Percentiles rank a stretch among this genome's conserved stretches.
Evolutionary conservation across 1,140 invertebrate species (phyloP).

Genomic region (Apis cerana): DNA sequence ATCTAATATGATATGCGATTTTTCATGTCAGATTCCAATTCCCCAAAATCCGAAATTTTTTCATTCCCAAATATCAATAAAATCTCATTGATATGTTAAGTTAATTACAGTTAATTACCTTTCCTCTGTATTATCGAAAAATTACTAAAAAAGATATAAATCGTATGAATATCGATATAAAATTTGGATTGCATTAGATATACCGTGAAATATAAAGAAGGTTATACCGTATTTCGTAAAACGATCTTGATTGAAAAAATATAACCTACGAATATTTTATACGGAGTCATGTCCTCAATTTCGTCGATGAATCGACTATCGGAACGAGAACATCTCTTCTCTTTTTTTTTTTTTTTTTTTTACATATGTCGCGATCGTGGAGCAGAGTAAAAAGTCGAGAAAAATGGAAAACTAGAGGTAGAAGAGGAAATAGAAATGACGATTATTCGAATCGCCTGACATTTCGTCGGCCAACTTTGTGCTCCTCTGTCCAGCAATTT

Average conservation of each 20-base stretch:
- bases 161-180: too few relatives aligned
- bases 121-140: too few relatives aligned
- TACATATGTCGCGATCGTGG: neutral
- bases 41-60: too few relatives aligned
- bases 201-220: too few relatives aligned
- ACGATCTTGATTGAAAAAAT: neutral
- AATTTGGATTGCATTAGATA: too few relatives aligned
- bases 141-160: too few relatives aligned
- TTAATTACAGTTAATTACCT: too few relatives aligned
- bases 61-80: too few relatives aligned
- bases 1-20: too few relatives aligned
- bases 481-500: conserved; percentile 40
- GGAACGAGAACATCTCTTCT: neutral
- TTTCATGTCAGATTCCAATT: too few relatives aligned
- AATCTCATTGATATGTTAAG: too few relatives aligned
- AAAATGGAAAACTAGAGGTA: neutral
- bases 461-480: conserved; percentile 34
- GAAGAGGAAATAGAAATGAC: neutral
- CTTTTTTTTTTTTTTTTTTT: neutral
- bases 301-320: neutral
- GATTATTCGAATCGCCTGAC: conserved; percentile 39
- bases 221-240: neutral
- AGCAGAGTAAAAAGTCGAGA: neutral
- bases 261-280: neutral
- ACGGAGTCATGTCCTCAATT: neutral